phyloP scores from a whole-genome alignment of 2,113 vertebrate genomes.

The Cephalopterus ornatus region DNA sequence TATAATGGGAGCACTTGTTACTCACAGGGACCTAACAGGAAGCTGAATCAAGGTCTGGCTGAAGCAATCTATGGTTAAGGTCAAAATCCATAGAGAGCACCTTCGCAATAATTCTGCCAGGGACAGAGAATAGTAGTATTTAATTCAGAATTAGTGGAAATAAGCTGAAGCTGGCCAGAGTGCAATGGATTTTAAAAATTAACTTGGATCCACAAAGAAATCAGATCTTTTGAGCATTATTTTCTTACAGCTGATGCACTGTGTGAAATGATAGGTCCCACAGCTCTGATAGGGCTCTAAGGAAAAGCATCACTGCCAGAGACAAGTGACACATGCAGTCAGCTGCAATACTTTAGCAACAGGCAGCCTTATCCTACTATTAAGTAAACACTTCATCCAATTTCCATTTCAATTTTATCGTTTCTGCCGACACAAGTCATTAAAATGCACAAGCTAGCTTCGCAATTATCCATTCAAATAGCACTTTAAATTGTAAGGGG shows the following conservation, averaged over 20 bases:
- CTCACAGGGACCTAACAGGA: not conserved
- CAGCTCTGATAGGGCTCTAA: not conserved
- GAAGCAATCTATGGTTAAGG: not conserved
- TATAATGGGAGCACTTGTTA: not conserved
- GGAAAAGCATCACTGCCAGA: not conserved
- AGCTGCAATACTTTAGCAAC: not conserved
- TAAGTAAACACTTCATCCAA: conserved; percentile 38
- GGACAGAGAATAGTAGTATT: not conserved
- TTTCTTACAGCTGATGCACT: not conserved
- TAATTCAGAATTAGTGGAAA: not conserved
- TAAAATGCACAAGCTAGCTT: conserved; percentile 18
- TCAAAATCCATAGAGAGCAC: not conserved
- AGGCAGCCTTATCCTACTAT: not conserved
- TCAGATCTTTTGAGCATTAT: not conserved
- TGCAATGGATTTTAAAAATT: not conserved
- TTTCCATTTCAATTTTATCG: conserved; percentile 60
- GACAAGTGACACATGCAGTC: not conserved
- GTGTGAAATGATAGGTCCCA: not conserved
- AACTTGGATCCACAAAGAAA: not conserved
- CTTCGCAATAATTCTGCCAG: not conserved
- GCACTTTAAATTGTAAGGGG: conserved; percentile 38
- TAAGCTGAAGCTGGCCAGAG: not conserved
- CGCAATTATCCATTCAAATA: conserved; percentile 63
- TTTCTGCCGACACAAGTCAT: conserved; percentile 25
- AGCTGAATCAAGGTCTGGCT: not conserved